Base-by-base conservation (phyloP, 2,797 vertebrate species). In the Bovichtus variegatus region DNA sequence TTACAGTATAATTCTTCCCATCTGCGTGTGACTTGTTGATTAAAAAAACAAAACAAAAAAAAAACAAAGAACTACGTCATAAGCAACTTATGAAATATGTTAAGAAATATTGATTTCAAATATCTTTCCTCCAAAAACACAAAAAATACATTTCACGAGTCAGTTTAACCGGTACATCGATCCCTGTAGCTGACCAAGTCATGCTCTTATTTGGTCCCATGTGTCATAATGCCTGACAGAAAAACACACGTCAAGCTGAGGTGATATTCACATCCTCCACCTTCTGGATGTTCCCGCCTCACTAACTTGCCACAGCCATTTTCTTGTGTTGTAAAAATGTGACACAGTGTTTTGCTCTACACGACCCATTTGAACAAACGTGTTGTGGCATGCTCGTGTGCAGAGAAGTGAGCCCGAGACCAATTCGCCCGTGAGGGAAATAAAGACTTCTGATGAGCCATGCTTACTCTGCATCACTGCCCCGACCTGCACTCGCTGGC, bases 1-100 rank as follows among this genome's bases (percentile, higher is more conserved):
- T 90, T 88, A 93, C 87, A 89, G 87, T 88, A 84, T 85, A 69
- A 72, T 84, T 87, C 72, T 65, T 86, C 51, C 62, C 46, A 71
- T 83, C 41, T 44, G 77, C 49, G 57, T 70, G 51, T 67, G 76
- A 67, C 29, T 70, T 54, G 61, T 9, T 62, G 49, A 67, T 66
- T 41, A 15, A 29, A 40, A 70, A 43, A 49, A 59, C 23, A 36
- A 12, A 15, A 31, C n/a, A 44, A 36, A 51, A 34, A 51, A 34
- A 27, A 61, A 54, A 10, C 9, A 21, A 19, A 9, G 43, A 27
- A 27, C 27, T 27, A 31, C 2, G 40, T 36, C 53, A 81, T 68
- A 44, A 71, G 46, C 29, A 59, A 64, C 50, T 75, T 27, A n/a
- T n/a, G n/a, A n/a, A 47, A 18, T n/a, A 51, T 61, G 43, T 18